phyloP scores from a whole-genome alignment of 2,888 invertebrate genomes.

The Brachypterus glaber region DNA sequence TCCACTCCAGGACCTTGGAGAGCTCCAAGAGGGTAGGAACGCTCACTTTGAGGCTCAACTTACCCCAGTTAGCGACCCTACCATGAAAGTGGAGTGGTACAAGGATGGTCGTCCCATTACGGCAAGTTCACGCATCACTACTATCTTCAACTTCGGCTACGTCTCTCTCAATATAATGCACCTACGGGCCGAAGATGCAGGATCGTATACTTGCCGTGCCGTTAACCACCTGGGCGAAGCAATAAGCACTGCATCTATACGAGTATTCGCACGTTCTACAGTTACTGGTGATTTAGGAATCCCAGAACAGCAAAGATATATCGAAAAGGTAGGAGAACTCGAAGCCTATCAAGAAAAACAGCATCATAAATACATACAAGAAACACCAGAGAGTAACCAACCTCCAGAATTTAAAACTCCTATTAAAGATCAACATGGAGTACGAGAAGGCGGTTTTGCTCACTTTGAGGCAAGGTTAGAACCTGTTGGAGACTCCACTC shows the following conservation, averaged over 20 bases:
- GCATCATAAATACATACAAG: conserved; percentile 69
- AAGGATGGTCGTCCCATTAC: conserved; percentile 91
- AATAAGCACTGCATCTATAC: conserved; percentile 69
- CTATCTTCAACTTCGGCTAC: conserved; percentile 98
- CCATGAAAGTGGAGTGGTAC: conserved; percentile 92
- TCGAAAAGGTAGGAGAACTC: conserved; percentile 83
- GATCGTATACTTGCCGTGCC: conserved; percentile 86
- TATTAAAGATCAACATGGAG: conserved; percentile 75
- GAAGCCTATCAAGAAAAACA: conserved; percentile 80
- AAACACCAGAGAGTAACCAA: conserved; percentile 67
- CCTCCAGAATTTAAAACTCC: conserved; percentile 83
- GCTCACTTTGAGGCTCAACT: conserved; percentile 90
- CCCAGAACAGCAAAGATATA: conserved; percentile 82
- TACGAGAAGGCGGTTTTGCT: conserved; percentile 87
- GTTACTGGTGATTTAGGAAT: conserved; percentile 76
- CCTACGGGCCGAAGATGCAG: conserved; percentile 96
- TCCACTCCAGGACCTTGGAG: conserved; percentile 75
- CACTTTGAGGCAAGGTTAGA: conserved; percentile 93
- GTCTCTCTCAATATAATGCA: conserved; percentile 97
- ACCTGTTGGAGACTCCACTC: conserved; percentile 82
- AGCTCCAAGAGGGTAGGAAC: conserved; percentile 81
- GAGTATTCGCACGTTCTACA: conserved; percentile 67
- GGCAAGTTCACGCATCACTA: conserved; percentile 93
- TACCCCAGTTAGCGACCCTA: conserved; percentile 85
- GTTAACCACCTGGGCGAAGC: conserved; percentile 87